These are phyloP conservation scores for Typhlichthys subterraneus DNA, from an alignment of 2,797 vertebrate species.

Conservation along the genomic window DNA sequence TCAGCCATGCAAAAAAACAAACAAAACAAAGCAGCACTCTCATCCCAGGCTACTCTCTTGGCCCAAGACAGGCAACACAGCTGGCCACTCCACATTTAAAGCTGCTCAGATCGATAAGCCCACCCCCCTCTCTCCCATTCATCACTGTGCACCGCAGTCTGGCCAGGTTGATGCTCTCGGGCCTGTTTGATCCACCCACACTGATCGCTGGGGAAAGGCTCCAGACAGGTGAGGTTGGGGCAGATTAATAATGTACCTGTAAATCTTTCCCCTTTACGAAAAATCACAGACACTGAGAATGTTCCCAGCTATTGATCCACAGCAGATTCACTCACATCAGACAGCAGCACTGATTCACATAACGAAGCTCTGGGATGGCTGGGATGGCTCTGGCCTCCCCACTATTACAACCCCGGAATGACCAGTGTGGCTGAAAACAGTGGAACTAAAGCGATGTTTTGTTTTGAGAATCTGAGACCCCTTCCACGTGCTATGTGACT, in stretches of 20 bases:
- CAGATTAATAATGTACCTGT: constrained; percentile 58
- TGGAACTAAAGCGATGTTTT: too few species aligned
- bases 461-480: too few species aligned
- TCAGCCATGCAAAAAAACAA: constrained; percentile 50
- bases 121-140: constrained; percentile 27
- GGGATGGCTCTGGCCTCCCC: constrained; percentile 3
- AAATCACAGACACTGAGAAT: constrained; percentile 46
- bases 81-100: constrained; percentile 53
- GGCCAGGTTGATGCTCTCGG: constrained; percentile 7
- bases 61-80: constrained; percentile 37
- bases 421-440: too few species aligned
- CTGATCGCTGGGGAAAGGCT: constrained; percentile 14
- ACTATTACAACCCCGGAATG: too few species aligned
- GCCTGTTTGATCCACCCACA: constrained; percentile 38
- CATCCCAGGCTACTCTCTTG: constrained; percentile 35
- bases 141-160: constrained; percentile 42
- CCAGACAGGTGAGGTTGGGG: constrained; percentile 48
- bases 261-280: constrained; percentile 45
- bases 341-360: constrained; percentile 26
- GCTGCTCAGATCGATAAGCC: neutral
- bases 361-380: constrained; percentile 18
- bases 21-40: constrained; percentile 31
- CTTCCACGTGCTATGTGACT: too few species aligned
- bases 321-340: constrained; percentile 46
- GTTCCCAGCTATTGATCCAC: constrained; percentile 57